Base-by-base conservation (phyloP, 1,140 invertebrate genomes). In the Chionoecetes opilio region DNA sequence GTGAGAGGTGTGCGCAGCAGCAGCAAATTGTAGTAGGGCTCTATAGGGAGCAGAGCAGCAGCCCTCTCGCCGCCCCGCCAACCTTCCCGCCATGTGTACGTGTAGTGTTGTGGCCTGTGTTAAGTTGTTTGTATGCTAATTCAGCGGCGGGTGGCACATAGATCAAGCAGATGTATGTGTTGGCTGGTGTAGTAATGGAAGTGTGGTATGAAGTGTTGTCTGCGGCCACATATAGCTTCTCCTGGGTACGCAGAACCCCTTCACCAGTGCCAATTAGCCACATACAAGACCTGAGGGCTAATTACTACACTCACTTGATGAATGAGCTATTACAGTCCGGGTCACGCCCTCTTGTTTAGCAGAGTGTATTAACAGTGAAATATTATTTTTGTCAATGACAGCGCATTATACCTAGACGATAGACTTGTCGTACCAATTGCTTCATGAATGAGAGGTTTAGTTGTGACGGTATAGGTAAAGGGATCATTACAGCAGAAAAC, bases 91-190 rank as follows among this genome's bases (percentile, higher is more conserved):
- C 91, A 96, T 91, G 91, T 95, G 92, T 90, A 90, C 86, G 92
- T 93, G 87, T 88, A 91, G 85, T 91, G 87, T 53, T 82, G 93
- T 91, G 95, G 84, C 75, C 32, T 90, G 82, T 93, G 75, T 82
- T 86, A 95, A 95, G 88, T 95, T 96, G 90, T 92, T 92, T 91
- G 90, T 93, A 96, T 94, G 93, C 95, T 94, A 94, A 94, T 94
- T 29, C 37, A 41, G 89, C 63, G 85, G 89, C 82, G 84, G 92
- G 86, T 93, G 75, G 82, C 84, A 92, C 93, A 75, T 92, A 87
- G 75, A 96, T 91, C 87, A 93, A 82, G 87, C 41, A 84, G 93
- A 92, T 92, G 35, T 63, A 82, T 96, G 82, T 91, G 93, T 93
- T 38, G 21, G 63, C 3, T 46, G 94, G 21, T 63, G 90, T 95